A percentile compares a stretch with the other conserved stretches of the same genome.
Evolutionary conservation across 2,888 invertebrate species (phyloP).

Genomic region (Clunio marinus): DNA sequence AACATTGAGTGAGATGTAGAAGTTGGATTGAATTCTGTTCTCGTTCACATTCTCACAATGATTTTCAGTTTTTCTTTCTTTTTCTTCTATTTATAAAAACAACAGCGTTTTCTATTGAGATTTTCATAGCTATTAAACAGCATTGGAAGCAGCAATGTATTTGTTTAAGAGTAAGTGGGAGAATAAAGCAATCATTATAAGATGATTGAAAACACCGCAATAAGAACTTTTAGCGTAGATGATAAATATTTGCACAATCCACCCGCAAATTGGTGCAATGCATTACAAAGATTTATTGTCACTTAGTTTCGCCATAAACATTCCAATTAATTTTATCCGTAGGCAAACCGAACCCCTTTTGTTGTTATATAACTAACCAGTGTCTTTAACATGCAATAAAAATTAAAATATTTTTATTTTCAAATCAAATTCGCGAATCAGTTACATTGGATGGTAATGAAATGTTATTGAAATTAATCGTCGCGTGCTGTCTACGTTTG

Average conservation of each 20-base stretch:
- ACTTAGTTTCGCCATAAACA: background rate
- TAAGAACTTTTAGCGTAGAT: too few species aligned
- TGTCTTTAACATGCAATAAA: background rate
- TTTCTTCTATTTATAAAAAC: conserved; percentile 3
- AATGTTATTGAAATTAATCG: background rate
- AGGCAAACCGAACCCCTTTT: too few species aligned
- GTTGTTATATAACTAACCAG: background rate
- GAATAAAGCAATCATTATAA: too few species aligned
- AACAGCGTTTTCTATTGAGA: background rate
- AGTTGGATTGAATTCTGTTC: background rate
- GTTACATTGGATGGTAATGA: background rate
- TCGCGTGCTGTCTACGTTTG: background rate
- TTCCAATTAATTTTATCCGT: background rate
- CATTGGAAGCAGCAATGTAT: too few species aligned
- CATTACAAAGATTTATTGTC: background rate
- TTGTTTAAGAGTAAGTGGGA: too few species aligned
- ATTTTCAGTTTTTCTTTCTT: background rate
- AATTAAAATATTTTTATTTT: background rate
- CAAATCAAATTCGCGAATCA: background rate
- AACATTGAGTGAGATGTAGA: too few species aligned
- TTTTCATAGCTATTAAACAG: too few species aligned
- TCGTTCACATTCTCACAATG: background rate
- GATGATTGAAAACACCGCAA: too few species aligned
- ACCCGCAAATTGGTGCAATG: background rate
- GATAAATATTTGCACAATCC: background rate